Percentiles rank a stretch among this genome's conserved stretches.
phyloP scores from a whole-genome alignment of 2,797 vertebrate genomes.

The Urocyon cinereoargenteus region DNA sequence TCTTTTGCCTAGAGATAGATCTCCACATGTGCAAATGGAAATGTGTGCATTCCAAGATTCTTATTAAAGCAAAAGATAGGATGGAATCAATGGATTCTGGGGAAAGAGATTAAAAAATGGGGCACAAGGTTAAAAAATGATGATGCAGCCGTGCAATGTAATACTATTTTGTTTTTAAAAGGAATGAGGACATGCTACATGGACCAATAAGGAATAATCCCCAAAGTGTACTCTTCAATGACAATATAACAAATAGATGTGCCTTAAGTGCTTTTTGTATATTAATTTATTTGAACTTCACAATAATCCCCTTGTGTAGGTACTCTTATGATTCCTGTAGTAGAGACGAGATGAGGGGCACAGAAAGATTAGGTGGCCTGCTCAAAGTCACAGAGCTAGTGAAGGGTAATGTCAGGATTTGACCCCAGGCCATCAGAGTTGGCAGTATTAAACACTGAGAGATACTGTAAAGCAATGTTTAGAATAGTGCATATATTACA shows the following conservation, averaged over 20 bases:
- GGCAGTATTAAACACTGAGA: background rate
- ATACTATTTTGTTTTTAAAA: background rate
- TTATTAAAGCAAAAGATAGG: background rate
- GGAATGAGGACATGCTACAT: background rate
- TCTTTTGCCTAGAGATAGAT: background rate
- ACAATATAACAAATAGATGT: background rate
- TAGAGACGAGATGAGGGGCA: background rate
- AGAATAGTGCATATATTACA: background rate
- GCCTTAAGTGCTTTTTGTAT: background rate
- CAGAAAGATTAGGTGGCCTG: background rate
- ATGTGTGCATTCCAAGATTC: background rate
- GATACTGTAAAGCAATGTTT: background rate
- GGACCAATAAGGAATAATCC: background rate
- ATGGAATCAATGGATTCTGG: background rate
- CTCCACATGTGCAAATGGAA: background rate
- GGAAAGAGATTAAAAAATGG: background rate
- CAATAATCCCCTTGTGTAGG: background rate
- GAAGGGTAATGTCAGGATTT: background rate
- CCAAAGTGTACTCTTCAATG: constrained; percentile 2
- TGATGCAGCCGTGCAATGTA: background rate
- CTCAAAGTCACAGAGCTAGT: background rate
- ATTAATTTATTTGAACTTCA: background rate
- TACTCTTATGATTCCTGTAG: background rate
- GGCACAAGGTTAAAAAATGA: background rate
- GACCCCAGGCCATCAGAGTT: background rate